These are phyloP conservation scores for Sporophila hypoxantha DNA, from an alignment of 2,113 vertebrate genomes.

Conservation along the genomic window DNA sequence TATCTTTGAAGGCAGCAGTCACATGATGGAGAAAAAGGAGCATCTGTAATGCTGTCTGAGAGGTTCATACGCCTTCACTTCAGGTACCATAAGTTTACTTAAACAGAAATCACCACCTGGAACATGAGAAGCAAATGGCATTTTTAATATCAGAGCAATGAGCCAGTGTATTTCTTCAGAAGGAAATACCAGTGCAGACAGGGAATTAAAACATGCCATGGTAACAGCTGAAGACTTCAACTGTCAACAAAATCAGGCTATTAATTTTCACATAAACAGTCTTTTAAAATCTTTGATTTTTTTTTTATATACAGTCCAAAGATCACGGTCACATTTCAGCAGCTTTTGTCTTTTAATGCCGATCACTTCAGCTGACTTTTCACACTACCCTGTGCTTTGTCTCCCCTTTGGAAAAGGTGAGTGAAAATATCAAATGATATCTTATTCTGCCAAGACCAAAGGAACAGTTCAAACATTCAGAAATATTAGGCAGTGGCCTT, in stretches of 20 bases:
- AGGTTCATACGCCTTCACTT: neutral
- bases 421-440: constrained; percentile 29
- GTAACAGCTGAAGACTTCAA: constrained; percentile 53
- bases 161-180: constrained; percentile 13
- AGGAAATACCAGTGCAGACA: constrained; percentile 20
- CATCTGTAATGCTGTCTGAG: neutral
- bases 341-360: constrained; percentile 48
- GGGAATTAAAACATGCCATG: constrained; percentile 44
- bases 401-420: constrained; percentile 30
- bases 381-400: neutral
- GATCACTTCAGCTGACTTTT: constrained; percentile 8
- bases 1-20: neutral
- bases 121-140: constrained; percentile 3
- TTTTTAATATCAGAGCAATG: constrained; percentile 10
- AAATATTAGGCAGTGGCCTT: neutral
- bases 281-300: constrained; percentile 26
- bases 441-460: constrained; percentile 37
- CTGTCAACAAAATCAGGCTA: constrained; percentile 45
- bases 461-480: neutral
- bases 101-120: neutral
- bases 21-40: neutral
- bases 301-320: constrained; percentile 44
- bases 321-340: constrained; percentile 34
- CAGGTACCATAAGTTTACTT: neutral
- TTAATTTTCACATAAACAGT: constrained; percentile 42